phyloP scores from a whole-genome alignment of 2,888 invertebrate species.

The Camptogramma bilineatum region DNA sequence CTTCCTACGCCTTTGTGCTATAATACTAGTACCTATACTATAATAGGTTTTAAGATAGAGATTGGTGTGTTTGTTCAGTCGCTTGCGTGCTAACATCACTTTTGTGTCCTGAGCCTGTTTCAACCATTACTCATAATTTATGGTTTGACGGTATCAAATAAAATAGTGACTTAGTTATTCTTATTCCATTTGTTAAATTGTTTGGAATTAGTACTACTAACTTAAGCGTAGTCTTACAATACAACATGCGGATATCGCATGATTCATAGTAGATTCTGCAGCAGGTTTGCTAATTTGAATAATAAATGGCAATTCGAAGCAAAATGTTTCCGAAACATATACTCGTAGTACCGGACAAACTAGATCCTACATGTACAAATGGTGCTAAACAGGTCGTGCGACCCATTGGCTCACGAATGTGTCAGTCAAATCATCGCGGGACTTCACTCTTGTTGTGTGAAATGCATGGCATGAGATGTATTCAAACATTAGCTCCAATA shows the following conservation, averaged over 20 bases:
- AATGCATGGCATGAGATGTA: not conserved
- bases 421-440: not conserved
- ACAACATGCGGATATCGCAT: not conserved
- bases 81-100: slow-evolving; percentile 26
- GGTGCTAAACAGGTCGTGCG: slow-evolving; percentile 1
- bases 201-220: slow-evolving; percentile 1
- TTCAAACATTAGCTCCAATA: slow-evolving; percentile 9
- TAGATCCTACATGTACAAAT: slow-evolving; percentile 2
- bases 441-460: not conserved
- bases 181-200: slow-evolving; percentile 31
- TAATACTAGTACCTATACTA: not conserved
- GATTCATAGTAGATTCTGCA: slow-evolving; percentile 11
- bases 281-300: slow-evolving; percentile 10
- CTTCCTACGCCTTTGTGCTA: slow-evolving; percentile 23
- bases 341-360: slow-evolving; percentile 3
- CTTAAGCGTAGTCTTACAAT: not conserved
- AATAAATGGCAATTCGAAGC: slow-evolving; percentile 10
- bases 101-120: slow-evolving; percentile 21
- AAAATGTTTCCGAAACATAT: slow-evolving; percentile 18
- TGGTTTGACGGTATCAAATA: slow-evolving; percentile 15
- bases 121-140: slow-evolving; percentile 19
- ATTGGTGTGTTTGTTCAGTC: slow-evolving; percentile 14
- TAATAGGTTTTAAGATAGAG: not conserved
- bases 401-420: not conserved
- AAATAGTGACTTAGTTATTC: slow-evolving; percentile 22